phyloP scores from a whole-genome alignment of 2,113 vertebrate genomes.

The Passer montanus region DNA sequence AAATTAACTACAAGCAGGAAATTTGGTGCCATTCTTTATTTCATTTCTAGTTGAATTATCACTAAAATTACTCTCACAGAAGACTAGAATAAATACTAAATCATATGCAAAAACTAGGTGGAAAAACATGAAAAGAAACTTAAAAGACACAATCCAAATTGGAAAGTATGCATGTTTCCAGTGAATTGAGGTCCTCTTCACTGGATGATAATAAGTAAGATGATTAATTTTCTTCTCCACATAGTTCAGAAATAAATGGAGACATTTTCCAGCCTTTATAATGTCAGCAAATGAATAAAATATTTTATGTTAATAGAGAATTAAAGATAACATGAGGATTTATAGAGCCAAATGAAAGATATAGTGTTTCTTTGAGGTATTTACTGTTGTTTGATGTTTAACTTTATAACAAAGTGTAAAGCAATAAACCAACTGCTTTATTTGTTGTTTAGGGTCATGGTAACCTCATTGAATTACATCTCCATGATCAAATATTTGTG shows the following conservation, averaged over 20 bases:
- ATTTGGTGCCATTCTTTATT: not conserved
- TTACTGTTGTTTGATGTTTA: constrained; percentile 7
- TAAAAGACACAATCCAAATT: not conserved
- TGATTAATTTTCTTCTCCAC: not conserved
- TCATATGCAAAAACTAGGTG: not conserved
- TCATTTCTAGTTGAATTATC: not conserved
- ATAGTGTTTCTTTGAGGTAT: not conserved
- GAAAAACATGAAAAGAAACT: not conserved
- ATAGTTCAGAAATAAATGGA: not conserved
- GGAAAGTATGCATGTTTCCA: not conserved
- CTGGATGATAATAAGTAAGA: not conserved
- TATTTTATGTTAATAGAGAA: not conserved
- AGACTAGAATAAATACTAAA: not conserved
- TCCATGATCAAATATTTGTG: constrained; percentile 65
- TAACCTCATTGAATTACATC: constrained; percentile 35
- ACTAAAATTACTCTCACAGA: not conserved
- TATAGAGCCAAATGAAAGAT: not conserved
- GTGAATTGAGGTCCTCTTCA: not conserved
- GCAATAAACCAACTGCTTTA: not conserved
- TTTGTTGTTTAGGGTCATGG: constrained; percentile 59
- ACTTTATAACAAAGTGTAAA: not conserved
- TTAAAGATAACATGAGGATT: not conserved
- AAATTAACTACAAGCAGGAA: not conserved
- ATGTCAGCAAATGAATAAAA: not conserved
- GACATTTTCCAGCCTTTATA: not conserved